Evolutionary conservation across 2,113 vertebrate species (phyloP), one percentile per base, ranked within the genome.

Genomic region (Periophthalmus modestus): DNA sequence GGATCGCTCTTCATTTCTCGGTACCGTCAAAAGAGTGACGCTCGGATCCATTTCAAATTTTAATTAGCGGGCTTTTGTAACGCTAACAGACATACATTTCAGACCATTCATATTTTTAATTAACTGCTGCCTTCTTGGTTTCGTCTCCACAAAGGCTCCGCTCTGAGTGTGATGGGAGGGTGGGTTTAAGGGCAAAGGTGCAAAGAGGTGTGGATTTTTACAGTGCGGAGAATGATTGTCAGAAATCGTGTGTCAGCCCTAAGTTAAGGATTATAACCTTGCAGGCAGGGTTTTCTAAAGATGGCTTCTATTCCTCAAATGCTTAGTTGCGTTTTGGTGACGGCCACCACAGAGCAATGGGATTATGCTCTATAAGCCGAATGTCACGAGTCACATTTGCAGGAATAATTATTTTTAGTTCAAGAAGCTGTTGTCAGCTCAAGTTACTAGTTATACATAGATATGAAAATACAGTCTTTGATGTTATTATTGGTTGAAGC

Each of bases 51-150:
- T 92, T 93, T 93, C 85, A 85, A 83, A 83, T 92, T 92, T 90
- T 90, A 93, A 93, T 93, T 92, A 89, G 84, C 72, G 81, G 83
- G 89, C 87, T 93, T 88, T 93, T 91, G 89, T 89, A 76, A 78
- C 80, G 81, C 77, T 80, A 88, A 90, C 85, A 90, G 88, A 87
- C 88, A 87, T 87, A 90, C 82, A 87, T 91, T 55, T 92, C 88
- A 89, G 84, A 80, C 85, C 80, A 70, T 90, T 92, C 90, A 91
- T 73, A 89, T 87, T 87, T 93, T 93, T 93, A 93, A 93, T 92
- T 93, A 94, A 91, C 88, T 88, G 86, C 85, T 74, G 85, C 88
- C 79, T 90, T 87, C 24, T 92, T 88, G 90, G 86, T 90, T 90
- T 92, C 83, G 79, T 71, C 82, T 86, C 89, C 89, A 93, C 88